Evolutionary conservation across 2,113 vertebrate genomes (phyloP).

Genomic region (Tragelaphus strepsiceros): DNA sequence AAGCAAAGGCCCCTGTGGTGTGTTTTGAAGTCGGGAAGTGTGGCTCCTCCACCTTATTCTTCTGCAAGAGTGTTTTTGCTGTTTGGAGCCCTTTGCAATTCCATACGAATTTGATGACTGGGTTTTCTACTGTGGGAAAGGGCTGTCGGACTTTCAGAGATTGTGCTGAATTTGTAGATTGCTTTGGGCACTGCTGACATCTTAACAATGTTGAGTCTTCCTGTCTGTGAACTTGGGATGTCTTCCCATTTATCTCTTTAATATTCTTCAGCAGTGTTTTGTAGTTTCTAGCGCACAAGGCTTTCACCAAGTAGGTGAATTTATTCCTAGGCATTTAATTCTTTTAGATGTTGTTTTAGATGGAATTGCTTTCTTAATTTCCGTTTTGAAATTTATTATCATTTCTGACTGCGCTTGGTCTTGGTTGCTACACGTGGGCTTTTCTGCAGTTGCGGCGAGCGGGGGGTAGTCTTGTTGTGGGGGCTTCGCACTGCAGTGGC

Average conservation of each 20-base stretch:
- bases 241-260: neutral
- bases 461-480: neutral
- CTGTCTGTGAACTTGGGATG: neutral
- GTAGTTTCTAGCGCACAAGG: neutral
- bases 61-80: neutral
- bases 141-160: neutral
- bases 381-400: neutral
- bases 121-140: too few relatives aligned
- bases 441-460: rapidly evolving
- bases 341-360: neutral
- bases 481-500: rapidly evolving
- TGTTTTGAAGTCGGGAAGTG: neutral
- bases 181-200: neutral
- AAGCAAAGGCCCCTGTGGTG: neutral
- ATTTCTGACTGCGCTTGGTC: neutral
- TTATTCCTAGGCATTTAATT: neutral
- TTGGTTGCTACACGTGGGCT: neutral
- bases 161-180: neutral
- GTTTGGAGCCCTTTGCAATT: neutral
- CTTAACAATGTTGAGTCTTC: neutral
- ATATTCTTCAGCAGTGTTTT: neutral
- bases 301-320: neutral
- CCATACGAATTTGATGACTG: neutral
- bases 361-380: neutral
- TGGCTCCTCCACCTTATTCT: neutral